A percentile compares a stretch with the other conserved stretches of the same genome.
phyloP scores from a whole-genome alignment of 2,113 vertebrate genomes.

The Murina feae region DNA sequence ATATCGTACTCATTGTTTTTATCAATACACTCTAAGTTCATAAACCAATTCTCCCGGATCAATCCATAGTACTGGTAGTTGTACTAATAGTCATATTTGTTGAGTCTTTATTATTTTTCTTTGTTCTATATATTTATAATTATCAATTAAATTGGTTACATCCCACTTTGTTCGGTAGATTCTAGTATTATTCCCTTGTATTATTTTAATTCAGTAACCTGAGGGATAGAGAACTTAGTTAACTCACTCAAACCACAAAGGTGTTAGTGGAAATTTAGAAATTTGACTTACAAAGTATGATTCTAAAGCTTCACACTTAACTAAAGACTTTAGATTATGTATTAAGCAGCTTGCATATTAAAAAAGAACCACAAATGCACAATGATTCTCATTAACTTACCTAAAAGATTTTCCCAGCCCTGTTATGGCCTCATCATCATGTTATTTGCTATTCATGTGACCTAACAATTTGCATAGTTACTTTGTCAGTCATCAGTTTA shows the following conservation, averaged over 20 bases:
- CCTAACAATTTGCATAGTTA: neutral
- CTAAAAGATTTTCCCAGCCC: neutral
- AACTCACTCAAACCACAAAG: neutral
- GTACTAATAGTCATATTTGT: neutral
- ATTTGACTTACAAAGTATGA: neutral
- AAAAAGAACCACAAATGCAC: neutral
- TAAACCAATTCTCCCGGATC: neutral
- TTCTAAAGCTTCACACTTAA: neutral
- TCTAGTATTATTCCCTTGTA: neutral
- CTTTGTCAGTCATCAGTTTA: neutral
- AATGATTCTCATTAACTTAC: neutral
- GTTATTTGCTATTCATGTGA: neutral
- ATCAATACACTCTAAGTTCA: neutral
- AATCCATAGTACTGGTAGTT: neutral
- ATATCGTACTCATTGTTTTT: neutral
- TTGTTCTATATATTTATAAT: neutral
- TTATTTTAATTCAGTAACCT: neutral
- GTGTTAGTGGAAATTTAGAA: neutral
- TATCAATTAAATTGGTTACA: neutral
- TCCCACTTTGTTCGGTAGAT: neutral
- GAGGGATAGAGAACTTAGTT: neutral
- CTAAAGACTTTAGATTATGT: neutral
- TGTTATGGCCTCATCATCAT: neutral
- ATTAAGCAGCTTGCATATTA: neutral
- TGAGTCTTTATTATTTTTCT: neutral